These are phyloP conservation scores for Myrmecobius fasciatus DNA, from an alignment of 2,113 vertebrate species.

Conservation along the genomic window DNA sequence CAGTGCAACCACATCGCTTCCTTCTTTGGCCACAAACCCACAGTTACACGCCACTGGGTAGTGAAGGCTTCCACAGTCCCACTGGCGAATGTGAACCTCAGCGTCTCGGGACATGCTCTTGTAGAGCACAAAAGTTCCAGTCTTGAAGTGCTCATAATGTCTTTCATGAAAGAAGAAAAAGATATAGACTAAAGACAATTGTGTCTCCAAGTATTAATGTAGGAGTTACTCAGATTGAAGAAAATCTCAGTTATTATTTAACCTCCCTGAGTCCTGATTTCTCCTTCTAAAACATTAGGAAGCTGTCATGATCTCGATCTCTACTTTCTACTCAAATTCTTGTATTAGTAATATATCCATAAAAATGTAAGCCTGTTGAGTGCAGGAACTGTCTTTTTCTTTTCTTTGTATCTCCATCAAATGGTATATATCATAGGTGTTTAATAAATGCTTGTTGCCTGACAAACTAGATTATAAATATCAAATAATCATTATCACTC, in stretches of 20 bases:
- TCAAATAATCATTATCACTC: not conserved
- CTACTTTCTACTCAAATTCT: not conserved
- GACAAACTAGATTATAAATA: not conserved
- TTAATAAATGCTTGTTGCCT: conserved; percentile 1
- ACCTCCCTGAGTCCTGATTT: not conserved
- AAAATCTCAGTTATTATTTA: not conserved
- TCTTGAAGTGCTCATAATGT: conserved; percentile 91
- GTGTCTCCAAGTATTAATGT: not conserved
- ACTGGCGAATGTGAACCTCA: conserved; percentile 92
- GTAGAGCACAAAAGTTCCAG: conserved; percentile 92
- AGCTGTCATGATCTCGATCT: not conserved
- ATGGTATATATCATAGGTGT: not conserved
- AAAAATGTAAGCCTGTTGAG: not conserved
- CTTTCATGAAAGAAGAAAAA: conserved; percentile 77
- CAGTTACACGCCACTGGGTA: conserved; percentile 90
- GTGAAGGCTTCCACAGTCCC: conserved; percentile 91
- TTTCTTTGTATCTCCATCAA: not conserved
- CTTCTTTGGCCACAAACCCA: conserved; percentile 90
- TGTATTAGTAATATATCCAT: not conserved
- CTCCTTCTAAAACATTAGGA: not conserved
- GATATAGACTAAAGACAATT: not conserved
- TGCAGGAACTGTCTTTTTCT: not conserved
- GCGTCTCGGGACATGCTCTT: conserved; percentile 87
- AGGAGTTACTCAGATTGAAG: not conserved
- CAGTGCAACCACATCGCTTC: conserved; percentile 85